phyloP scores from a whole-genome alignment of 2,113 vertebrate genomes.

The Camarhynchus parvulus region DNA sequence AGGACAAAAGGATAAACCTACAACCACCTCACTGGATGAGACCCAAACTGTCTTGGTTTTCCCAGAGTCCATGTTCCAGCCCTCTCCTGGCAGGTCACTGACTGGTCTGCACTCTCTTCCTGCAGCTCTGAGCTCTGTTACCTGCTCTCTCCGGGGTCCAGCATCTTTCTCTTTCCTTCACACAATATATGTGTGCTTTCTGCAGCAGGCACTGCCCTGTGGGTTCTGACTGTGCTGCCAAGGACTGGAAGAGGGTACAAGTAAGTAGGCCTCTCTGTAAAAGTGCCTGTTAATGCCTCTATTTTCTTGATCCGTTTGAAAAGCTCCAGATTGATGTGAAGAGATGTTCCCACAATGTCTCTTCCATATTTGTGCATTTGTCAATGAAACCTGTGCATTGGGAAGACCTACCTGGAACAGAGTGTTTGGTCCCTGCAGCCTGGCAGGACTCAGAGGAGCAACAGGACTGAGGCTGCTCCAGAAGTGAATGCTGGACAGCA shows the following conservation, averaged over 20 bases:
- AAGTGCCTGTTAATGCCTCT: not conserved
- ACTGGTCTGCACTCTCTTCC: not conserved
- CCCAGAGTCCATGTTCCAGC: not conserved
- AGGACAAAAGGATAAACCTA: not conserved
- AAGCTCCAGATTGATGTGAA: not conserved
- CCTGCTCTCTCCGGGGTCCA: not conserved
- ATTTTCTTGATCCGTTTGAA: not conserved
- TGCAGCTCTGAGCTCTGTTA: not conserved
- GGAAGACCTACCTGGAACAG: conserved; percentile 88
- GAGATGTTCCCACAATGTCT: not conserved
- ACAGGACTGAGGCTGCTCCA: conserved; percentile 96
- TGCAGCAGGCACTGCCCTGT: not conserved
- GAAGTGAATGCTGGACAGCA: conserved; percentile 94
- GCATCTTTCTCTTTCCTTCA: not conserved
- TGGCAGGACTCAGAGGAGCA: conserved; percentile 92
- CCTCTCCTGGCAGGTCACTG: not conserved
- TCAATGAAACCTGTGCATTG: not conserved
- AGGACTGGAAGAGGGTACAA: not conserved
- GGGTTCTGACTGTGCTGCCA: not conserved
- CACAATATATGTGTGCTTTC: not conserved
- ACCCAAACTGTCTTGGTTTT: not conserved
- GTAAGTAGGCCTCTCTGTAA: not conserved
- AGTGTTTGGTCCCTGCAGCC: conserved; percentile 91
- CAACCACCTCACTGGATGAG: not conserved
- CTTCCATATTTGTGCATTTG: accelerated